A percentile compares a stretch with the other conserved stretches of the same genome.
Evolutionary conservation across 2,888 invertebrate species (phyloP).

Genomic region (Eucriotettix oculatus): DNA sequence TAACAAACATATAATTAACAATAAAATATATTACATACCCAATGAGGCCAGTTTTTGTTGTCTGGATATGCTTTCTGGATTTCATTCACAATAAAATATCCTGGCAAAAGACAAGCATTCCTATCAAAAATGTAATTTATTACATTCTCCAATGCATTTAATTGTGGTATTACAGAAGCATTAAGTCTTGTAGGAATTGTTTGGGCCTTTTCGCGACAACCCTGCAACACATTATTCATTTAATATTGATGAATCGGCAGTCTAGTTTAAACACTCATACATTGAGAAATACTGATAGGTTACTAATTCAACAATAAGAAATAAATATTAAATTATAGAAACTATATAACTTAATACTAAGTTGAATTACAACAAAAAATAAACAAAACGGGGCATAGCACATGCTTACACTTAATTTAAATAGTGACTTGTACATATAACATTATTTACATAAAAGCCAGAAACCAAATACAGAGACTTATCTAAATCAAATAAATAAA

Average conservation of each 20-base stretch:
- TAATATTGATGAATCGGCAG: too few relatives aligned
- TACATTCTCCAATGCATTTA: slow-evolving; percentile 64
- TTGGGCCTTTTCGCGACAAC: slow-evolving; percentile 76
- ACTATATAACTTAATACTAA: background rate
- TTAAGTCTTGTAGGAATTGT: slow-evolving; percentile 63
- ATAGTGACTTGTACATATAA: too few relatives aligned
- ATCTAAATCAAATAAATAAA: too few relatives aligned
- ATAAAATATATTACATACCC: slow-evolving; percentile 40
- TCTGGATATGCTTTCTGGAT: slow-evolving; percentile 77
- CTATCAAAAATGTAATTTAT: slow-evolving; percentile 83
- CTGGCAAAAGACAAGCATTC: slow-evolving; percentile 79
- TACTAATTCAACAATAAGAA: too few relatives aligned
- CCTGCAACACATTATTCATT: too few relatives aligned
- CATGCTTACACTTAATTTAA: too few relatives aligned
- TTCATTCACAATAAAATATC: slow-evolving; percentile 90
- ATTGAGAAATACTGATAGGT: too few relatives aligned
- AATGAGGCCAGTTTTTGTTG: slow-evolving; percentile 72
- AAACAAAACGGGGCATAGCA: too few relatives aligned
- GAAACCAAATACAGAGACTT: too few relatives aligned
- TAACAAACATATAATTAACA: background rate
- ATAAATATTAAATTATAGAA: background rate
- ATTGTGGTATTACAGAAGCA: slow-evolving; percentile 63
- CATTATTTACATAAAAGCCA: too few relatives aligned
- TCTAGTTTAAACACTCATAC: too few relatives aligned
- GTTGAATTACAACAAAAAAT: too few relatives aligned